Conservation (phyloP, 2,888 invertebrate species). For the Papilio demoleus region DNA sequence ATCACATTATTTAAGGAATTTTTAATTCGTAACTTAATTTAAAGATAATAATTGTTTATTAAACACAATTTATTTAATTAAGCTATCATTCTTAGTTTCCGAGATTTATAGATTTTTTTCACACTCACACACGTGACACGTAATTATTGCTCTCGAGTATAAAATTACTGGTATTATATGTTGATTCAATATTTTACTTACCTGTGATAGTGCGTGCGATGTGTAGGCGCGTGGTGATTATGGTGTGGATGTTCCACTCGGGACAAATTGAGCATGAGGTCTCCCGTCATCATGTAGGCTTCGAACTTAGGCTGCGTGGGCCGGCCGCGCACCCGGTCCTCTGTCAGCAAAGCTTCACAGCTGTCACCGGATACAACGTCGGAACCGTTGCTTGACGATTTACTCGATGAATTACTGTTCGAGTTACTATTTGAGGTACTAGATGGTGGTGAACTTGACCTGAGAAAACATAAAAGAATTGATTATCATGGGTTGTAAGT, state of each 20-base stretch:
- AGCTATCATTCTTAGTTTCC: too few species aligned
- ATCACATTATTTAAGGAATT: too few species aligned
- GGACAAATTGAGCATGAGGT: slow-evolving; percentile 96
- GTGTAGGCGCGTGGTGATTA: slow-evolving; percentile 79
- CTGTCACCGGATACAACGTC: slow-evolving; percentile 82
- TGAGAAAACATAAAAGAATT: slow-evolving; percentile 47
- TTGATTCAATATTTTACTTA: slow-evolving; percentile 42
- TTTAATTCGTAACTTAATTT: too few species aligned
- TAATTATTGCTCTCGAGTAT: background rate
- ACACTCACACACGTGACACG: too few species aligned
- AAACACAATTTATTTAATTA: too few species aligned
- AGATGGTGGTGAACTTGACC: slow-evolving; percentile 72
- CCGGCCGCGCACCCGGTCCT: slow-evolving; percentile 70
- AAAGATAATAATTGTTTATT: too few species aligned
- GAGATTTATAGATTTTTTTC: too few species aligned
- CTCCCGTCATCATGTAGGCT: slow-evolving; percentile 99
- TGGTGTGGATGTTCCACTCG: slow-evolving; percentile 88
- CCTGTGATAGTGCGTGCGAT: slow-evolving; percentile 78
- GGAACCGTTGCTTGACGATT: slow-evolving; percentile 76
- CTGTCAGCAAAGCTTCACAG: slow-evolving; percentile 70
- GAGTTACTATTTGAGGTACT: slow-evolving; percentile 61
- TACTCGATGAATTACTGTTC: slow-evolving; percentile 72
- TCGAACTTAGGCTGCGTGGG: slow-evolving; percentile 87
- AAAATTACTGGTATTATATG: background rate
- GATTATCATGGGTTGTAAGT: background rate